A percentile compares a stretch with the other conserved stretches of the same genome.
Evolutionary conservation across 64 coral and sea anemone genomes (phyloP).

Genomic region (Stichodactyla mertensii): DNA sequence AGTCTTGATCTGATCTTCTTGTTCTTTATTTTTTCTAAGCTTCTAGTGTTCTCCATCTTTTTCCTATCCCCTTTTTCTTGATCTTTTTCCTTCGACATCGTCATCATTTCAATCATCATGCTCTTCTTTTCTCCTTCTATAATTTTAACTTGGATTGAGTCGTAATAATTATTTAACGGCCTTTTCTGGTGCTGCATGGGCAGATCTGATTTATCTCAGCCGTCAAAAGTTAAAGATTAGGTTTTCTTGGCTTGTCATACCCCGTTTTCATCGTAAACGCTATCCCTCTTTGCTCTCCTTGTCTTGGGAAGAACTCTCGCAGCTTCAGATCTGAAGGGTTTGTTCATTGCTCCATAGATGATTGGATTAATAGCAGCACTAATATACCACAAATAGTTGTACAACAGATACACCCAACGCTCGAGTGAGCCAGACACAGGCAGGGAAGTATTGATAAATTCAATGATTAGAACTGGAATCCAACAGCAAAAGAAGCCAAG

Average conservation of each 20-base stretch:
- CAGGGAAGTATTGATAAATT: slow-evolving; percentile 9
- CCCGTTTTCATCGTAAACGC: not conserved
- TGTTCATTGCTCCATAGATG: slow-evolving; percentile 57
- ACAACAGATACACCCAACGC: slow-evolving; percentile 29
- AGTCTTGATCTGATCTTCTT: too few species aligned
- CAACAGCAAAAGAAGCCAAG: slow-evolving; percentile 27
- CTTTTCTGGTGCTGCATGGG: too few species aligned
- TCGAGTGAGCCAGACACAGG: not conserved
- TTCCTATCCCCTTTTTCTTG: too few species aligned
- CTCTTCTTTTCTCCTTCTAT: too few species aligned
- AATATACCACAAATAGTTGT: slow-evolving; percentile 30
- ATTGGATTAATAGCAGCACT: slow-evolving; percentile 51
- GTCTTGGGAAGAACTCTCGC: not conserved
- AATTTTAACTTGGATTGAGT: too few species aligned
- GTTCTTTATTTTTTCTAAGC: too few species aligned
- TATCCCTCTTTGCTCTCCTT: not conserved
- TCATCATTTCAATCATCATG: too few species aligned
- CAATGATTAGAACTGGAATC: slow-evolving; percentile 43
- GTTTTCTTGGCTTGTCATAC: not conserved
- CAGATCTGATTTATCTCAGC: too few species aligned
- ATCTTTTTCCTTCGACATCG: too few species aligned
- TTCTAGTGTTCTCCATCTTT: too few species aligned
- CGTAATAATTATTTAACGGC: too few species aligned
- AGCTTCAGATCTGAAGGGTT: slow-evolving; percentile 26
- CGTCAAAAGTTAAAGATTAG: too few species aligned